phyloP scores from a whole-genome alignment of 1,140 invertebrate genomes.

The Scaptomyza hsui region DNA sequence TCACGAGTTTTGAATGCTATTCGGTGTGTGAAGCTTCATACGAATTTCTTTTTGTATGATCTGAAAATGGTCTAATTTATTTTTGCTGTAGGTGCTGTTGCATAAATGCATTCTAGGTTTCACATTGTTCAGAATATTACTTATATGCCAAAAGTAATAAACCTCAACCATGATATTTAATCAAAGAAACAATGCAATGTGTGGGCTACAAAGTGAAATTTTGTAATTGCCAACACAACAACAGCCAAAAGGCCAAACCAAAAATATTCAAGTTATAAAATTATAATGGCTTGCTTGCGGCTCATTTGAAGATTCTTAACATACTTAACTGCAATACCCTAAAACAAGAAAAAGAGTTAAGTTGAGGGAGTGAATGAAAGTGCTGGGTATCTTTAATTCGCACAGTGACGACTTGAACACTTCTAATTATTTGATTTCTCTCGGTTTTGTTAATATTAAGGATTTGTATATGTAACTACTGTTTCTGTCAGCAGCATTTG shows the following conservation, averaged over 20 bases:
- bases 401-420: background rate
- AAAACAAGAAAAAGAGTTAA: no score
- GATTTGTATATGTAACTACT: slow-evolving; percentile 14
- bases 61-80: background rate
- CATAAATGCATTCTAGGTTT: background rate
- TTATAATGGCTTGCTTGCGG: background rate
- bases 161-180: no score
- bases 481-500: background rate
- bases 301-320: background rate
- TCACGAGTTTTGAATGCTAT: slow-evolving; percentile 23
- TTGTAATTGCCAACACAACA: background rate
- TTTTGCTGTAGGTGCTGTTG: background rate
- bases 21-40: background rate
- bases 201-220: background rate
- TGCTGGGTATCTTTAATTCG: background rate
- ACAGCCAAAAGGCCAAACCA: background rate
- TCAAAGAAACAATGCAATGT: background rate
- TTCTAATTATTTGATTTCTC: background rate
- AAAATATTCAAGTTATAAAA: background rate
- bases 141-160: no score
- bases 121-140: no score
- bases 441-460: background rate
- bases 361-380: no score
- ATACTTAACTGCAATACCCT: background rate
- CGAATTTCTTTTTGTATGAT: background rate